Percentiles rank a stretch among this genome's conserved stretches.
phyloP scores from a whole-genome alignment of 2,113 vertebrate species.

The Octodon degus region DNA sequence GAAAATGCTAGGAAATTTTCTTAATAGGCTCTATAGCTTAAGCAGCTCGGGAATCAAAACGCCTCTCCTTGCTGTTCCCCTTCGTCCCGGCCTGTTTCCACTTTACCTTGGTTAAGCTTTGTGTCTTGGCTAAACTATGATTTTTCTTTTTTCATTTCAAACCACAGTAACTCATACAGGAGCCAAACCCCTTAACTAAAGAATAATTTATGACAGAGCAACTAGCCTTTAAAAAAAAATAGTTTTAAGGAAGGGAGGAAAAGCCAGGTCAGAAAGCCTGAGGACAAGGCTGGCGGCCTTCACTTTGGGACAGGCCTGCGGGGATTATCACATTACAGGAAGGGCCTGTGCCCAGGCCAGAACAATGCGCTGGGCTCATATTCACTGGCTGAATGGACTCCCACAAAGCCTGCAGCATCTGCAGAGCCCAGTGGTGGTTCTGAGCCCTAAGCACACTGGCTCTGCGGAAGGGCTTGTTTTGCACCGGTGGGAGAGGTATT shows the following conservation, averaged over 20 bases:
- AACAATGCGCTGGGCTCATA: constrained; percentile 62
- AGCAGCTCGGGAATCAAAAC: not conserved
- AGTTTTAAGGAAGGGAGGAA: not conserved
- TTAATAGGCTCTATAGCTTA: not conserved
- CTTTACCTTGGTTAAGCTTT: constrained; percentile 27
- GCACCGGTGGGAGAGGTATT: not conserved
- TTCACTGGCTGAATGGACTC: not conserved
- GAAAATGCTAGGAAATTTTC: not conserved
- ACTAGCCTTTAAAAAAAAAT: constrained; percentile 74
- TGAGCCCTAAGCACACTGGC: rapidly evolving
- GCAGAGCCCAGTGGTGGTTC: not conserved
- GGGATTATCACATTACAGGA: constrained; percentile 76
- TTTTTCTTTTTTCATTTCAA: constrained; percentile 63
- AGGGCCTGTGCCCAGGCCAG: constrained; percentile 38
- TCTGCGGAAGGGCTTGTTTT: rapidly evolving
- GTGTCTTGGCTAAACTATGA: constrained; percentile 61
- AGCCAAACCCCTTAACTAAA: constrained; percentile 74
- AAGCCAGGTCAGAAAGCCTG: constrained; percentile 77
- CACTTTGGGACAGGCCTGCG: not conserved
- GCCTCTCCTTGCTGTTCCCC: not conserved
- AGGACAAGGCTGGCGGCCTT: constrained; percentile 61
- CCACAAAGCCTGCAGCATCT: not conserved
- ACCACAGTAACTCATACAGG: constrained; percentile 80
- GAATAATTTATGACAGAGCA: constrained; percentile 75
- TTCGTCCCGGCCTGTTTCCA: not conserved